Evolutionary conservation across 2,888 invertebrate species (phyloP).

Genomic region (Buathra laborator): DNA sequence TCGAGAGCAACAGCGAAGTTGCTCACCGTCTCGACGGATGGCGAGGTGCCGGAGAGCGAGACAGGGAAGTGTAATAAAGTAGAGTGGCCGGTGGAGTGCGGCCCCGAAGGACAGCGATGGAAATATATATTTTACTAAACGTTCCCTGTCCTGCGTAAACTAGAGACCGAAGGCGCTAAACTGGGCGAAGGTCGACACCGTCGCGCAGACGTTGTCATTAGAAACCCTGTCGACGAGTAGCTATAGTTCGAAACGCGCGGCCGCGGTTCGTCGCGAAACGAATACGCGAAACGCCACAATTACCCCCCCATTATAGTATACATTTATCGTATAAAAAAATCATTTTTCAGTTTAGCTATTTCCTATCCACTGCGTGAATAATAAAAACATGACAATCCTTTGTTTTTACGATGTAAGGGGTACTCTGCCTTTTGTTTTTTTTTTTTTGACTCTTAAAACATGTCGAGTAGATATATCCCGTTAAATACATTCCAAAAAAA

Average conservation of each 20-base stretch:
- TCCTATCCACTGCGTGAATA: no score
- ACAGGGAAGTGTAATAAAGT: conserved; percentile 41
- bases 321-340: no score
- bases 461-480: no score
- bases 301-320: no score
- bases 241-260: not conserved
- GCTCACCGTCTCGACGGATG: conserved; percentile 17
- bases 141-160: not conserved
- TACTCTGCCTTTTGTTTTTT: no score
- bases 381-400: no score
- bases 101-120: conserved; percentile 1
- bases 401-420: no score
- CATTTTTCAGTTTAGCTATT: no score
- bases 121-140: conserved; percentile 7
- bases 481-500: no score
- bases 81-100: conserved; percentile 23
- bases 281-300: not conserved
- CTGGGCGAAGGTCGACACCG: not conserved
- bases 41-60: conserved; percentile 16
- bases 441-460: no score
- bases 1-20: not conserved
- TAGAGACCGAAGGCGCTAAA: not conserved
- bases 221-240: conserved; percentile 4
- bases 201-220: not conserved
- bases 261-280: not conserved